Conservation (phyloP, 2,113 vertebrate genomes). For the Dryoscopus gambensis region DNA sequence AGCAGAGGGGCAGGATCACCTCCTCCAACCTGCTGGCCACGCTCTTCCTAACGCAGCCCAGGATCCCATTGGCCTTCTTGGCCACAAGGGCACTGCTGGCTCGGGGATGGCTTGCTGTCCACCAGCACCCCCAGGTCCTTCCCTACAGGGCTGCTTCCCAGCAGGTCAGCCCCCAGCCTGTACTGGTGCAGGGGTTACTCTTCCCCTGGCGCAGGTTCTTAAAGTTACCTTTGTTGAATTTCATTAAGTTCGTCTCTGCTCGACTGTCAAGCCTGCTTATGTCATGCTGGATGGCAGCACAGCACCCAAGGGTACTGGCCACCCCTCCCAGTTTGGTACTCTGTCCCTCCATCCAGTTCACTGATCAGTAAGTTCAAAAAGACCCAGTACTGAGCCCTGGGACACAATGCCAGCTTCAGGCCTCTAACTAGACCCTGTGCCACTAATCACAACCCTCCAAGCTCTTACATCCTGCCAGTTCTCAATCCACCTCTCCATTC, state of each 20-base stretch:
- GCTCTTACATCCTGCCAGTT: neutral
- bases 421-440: neutral
- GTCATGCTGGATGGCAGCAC: neutral
- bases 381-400: neutral
- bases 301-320: neutral
- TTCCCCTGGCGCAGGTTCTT: neutral
- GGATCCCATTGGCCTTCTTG: neutral
- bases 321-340: neutral
- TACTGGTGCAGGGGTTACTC: neutral
- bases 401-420: neutral
- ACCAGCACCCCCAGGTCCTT: neutral
- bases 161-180: neutral
- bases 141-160: neutral
- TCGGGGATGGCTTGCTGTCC: neutral
- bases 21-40: rapidly evolving
- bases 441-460: neutral
- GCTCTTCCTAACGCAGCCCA: neutral
- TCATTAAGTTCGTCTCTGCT: neutral
- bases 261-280: neutral
- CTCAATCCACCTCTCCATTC: neutral
- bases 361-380: neutral
- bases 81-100: neutral
- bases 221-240: neutral
- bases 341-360: neutral
- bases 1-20: neutral